Conservation (phyloP, 2,888 invertebrate species). For the Nymphalis c-album region DNA sequence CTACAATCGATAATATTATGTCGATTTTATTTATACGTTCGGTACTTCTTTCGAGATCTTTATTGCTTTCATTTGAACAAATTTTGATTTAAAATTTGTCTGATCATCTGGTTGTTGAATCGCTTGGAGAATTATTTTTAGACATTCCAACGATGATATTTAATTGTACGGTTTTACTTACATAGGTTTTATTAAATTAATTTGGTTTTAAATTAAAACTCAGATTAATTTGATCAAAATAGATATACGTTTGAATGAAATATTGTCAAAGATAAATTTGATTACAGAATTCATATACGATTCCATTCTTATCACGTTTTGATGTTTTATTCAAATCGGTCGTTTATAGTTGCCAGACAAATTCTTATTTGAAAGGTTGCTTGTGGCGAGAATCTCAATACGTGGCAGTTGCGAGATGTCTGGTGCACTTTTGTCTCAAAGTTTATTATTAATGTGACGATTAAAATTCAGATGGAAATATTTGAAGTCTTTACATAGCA, state of each 20-base stretch:
- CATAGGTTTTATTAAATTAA: neutral
- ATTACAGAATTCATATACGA: slow-evolving; percentile 11
- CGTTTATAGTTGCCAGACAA: slow-evolving; percentile 25
- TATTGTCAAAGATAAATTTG: slow-evolving; percentile 6
- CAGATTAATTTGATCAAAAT: neutral
- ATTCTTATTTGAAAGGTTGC: slow-evolving; percentile 29
- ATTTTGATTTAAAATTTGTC: too few relatives aligned
- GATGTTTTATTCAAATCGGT: slow-evolving; percentile 20
- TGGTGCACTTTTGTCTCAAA: slow-evolving; percentile 17
- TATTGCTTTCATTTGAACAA: too few relatives aligned
- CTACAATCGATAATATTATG: too few relatives aligned
- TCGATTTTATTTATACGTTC: too few relatives aligned
- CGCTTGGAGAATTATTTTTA: too few relatives aligned
- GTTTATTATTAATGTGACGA: neutral
- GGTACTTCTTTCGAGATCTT: too few relatives aligned
- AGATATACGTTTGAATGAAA: slow-evolving; percentile 8
- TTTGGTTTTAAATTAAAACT: neutral
- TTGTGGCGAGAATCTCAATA: slow-evolving; percentile 30
- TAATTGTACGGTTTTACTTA: neutral
- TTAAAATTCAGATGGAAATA: too few relatives aligned
- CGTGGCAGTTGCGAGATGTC: slow-evolving; percentile 14
- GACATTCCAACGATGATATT: neutral
- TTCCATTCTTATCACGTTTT: slow-evolving; percentile 26
- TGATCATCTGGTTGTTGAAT: too few relatives aligned
- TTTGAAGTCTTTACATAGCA: too few relatives aligned